Evolutionary conservation across 1,140 invertebrate species (phyloP).

Genomic region (Nasonia longicornis): DNA sequence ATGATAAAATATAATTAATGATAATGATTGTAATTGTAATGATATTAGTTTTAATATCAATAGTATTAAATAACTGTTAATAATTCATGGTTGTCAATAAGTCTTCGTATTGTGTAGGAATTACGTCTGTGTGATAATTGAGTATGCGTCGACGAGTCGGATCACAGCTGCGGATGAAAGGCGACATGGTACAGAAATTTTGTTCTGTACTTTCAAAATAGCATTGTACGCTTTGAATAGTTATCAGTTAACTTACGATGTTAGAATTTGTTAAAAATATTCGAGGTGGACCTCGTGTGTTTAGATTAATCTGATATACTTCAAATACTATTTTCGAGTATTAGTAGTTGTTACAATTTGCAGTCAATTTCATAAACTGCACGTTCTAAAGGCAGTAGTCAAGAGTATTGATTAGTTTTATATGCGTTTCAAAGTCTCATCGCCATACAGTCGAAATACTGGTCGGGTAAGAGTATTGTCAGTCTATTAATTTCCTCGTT

Average conservation of each 20-base stretch:
- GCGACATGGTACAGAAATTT: conserved; percentile 23
- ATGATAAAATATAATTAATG: conserved; percentile 35
- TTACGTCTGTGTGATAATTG: conserved; percentile 24
- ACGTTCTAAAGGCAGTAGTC: conserved; percentile 7
- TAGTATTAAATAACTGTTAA: conserved; percentile 38
- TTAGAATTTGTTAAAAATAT: conserved; percentile 28
- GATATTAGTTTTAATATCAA: conserved; percentile 34
- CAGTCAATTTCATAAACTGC: conserved; percentile 37
- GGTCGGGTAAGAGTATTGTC: conserved; percentile 41
- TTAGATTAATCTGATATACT: conserved; percentile 9
- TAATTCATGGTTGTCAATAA: conserved; percentile 41
- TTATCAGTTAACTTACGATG: neutral
- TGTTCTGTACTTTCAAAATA: conserved; percentile 19
- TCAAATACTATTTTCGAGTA: conserved; percentile 23
- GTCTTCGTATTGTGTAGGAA: conserved; percentile 32
- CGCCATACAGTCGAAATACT: conserved; percentile 44
- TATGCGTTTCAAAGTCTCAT: conserved; percentile 13
- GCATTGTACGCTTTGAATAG: conserved; percentile 5
- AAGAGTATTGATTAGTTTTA: conserved; percentile 4
- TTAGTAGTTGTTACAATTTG: conserved; percentile 36
- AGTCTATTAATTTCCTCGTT: conserved; percentile 39
- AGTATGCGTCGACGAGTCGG: conserved; percentile 31
- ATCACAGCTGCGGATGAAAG: conserved; percentile 47
- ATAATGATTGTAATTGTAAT: conserved; percentile 29
- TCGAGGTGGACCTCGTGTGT: neutral